These are phyloP conservation scores for Coleophora deauratella DNA, from an alignment of 2,888 invertebrate species.

Conservation along the genomic window DNA sequence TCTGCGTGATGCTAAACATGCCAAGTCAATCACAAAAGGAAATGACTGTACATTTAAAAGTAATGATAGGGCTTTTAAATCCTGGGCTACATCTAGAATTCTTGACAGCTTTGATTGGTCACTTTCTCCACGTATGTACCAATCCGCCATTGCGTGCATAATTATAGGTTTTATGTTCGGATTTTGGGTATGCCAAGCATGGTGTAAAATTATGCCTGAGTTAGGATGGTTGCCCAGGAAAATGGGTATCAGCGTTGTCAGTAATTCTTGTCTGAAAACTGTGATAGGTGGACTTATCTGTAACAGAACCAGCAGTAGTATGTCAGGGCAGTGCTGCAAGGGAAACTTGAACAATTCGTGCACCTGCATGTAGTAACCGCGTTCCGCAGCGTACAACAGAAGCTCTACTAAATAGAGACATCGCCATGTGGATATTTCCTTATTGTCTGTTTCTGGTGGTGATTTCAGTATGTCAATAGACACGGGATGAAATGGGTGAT, in stretches of 20 bases:
- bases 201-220: conserved; percentile 95
- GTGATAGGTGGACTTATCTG: conserved; percentile 90
- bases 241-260: conserved; percentile 91
- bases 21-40: conserved; percentile 97
- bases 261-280: conserved; percentile 86
- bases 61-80: conserved; percentile 91
- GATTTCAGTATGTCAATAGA: conserved; percentile 93
- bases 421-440: conserved; percentile 95
- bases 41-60: conserved; percentile 93
- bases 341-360: conserved; percentile 95
- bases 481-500: conserved; percentile 91
- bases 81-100: conserved; percentile 97
- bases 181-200: conserved; percentile 93
- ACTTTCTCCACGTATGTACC: conserved; percentile 93
- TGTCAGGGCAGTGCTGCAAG: conserved; percentile 94
- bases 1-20: conserved; percentile 95
- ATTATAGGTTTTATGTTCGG: conserved; percentile 84
- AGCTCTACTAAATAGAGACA: conserved; percentile 93
- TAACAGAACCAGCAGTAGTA: conserved; percentile 89
- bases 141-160: conserved; percentile 98
- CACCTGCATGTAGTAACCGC: conserved; percentile 87
- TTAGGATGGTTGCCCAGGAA: conserved; percentile 97
- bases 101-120: conserved; percentile 95
- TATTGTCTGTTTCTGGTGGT: conserved; percentile 95
- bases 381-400: conserved; percentile 89